Conservation (phyloP, 2,888 invertebrate species). For the Allolobophora icterica region DNA sequence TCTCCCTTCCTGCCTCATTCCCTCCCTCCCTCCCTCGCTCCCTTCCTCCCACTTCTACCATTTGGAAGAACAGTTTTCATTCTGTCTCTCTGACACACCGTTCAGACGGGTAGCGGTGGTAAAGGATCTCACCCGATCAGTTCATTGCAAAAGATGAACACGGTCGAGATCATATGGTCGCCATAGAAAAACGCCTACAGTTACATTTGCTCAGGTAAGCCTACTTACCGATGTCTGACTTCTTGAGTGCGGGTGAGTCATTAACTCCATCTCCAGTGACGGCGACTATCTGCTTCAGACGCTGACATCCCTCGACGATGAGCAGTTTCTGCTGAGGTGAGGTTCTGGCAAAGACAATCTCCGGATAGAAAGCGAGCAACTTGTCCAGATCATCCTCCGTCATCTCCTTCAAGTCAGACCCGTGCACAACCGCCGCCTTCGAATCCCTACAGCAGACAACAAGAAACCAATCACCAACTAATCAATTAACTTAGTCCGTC, state of each 20-base stretch:
- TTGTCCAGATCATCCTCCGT: conserved; percentile 85
- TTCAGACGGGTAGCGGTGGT: no score
- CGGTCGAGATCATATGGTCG: no score
- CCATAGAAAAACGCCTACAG: no score
- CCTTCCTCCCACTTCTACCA: no score
- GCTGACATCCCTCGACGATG: conserved; percentile 81
- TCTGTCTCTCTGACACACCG: no score
- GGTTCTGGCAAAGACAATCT: conserved; percentile 94
- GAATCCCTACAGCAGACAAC: conserved; percentile 56
- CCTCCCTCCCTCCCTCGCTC: neutral
- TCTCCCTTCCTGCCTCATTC: neutral
- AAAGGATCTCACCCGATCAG: no score
- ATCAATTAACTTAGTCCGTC: no score
- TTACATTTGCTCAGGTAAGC: neutral
- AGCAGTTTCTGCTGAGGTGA: conserved; percentile 88
- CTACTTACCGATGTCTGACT: conserved; percentile 72
- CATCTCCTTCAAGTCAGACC: conserved; percentile 79
- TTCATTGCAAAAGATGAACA: no score
- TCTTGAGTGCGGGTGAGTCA: conserved; percentile 83
- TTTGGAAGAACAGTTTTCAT: no score
- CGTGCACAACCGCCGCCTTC: conserved; percentile 65
- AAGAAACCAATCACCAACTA: conserved; percentile 37
- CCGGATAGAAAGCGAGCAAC: conserved; percentile 87
- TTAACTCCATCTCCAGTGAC: conserved; percentile 89
- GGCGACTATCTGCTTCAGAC: conserved; percentile 79